These are phyloP conservation scores for Fulica atra DNA, from an alignment of 2,113 vertebrate species.

Conservation along the genomic window DNA sequence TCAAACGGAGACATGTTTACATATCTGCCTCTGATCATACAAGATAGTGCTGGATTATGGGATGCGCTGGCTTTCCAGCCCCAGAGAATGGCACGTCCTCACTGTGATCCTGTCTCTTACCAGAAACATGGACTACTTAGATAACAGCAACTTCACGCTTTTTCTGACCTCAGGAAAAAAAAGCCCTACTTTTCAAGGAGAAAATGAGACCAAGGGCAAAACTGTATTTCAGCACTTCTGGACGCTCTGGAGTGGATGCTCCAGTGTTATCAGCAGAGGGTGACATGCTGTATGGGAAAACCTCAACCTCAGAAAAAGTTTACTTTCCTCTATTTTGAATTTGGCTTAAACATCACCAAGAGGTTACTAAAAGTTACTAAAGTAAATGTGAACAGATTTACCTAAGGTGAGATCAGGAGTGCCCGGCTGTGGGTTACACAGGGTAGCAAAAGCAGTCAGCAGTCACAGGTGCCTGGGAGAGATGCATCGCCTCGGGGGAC, in stretches of 20 bases:
- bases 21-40: slow-evolving; percentile 31
- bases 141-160: not conserved
- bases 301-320: not conserved
- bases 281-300: not conserved
- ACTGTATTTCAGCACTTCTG: not conserved
- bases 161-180: not conserved
- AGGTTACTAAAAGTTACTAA: not conserved
- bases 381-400: not conserved
- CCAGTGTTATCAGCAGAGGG: not conserved
- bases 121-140: not conserved
- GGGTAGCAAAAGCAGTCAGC: not conserved
- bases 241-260: not conserved
- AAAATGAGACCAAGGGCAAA: not conserved
- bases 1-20: not conserved
- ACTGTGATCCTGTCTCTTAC: not conserved
- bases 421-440: not conserved
- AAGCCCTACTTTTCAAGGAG: not conserved
- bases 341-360: not conserved
- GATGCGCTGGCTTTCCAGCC: not conserved
- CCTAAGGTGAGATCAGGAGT: not conserved
- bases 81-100: accelerated
- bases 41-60: slow-evolving; percentile 33
- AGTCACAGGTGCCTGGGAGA: not conserved
- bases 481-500: not conserved
- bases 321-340: not conserved